A percentile compares a stretch with the other conserved stretches of the same genome.
Evolutionary conservation across 2,797 vertebrate genomes (phyloP).

Genomic region (Hippoglossus hippoglossus): DNA sequence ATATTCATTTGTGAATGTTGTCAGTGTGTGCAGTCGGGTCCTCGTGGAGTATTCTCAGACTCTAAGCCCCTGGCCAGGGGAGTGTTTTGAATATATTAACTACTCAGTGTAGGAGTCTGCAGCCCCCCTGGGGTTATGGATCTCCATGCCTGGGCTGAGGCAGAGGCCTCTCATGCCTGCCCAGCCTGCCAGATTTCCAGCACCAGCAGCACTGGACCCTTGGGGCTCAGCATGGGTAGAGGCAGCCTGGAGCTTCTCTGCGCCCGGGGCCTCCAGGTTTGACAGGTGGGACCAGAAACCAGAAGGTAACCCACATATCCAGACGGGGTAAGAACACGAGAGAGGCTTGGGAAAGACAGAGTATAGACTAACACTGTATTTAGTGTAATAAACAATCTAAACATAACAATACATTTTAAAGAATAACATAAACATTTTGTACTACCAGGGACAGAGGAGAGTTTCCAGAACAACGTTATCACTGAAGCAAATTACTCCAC

Average conservation of each 20-base stretch:
- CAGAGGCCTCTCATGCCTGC: constrained; percentile 59
- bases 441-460: neutral
- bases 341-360: neutral
- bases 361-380: constrained; percentile 10
- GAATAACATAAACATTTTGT: neutral
- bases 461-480: neutral
- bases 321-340: constrained; percentile 16
- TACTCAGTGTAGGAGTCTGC: constrained; percentile 54
- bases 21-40: constrained; percentile 56
- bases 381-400: neutral
- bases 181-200: constrained; percentile 59
- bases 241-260: constrained; percentile 54
- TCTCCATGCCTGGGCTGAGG: constrained; percentile 69
- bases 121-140: constrained; percentile 57
- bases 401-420: neutral
- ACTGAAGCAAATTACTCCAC: neutral
- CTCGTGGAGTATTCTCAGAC: constrained; percentile 58
- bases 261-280: constrained; percentile 41
- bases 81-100: constrained; percentile 73
- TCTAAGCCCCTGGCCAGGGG: constrained; percentile 61
- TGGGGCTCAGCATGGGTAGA: constrained; percentile 55
- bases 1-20: constrained; percentile 72
- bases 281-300: constrained; percentile 58
- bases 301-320: constrained; percentile 55
- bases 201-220: constrained; percentile 52